Percentiles rank a stretch among this genome's conserved stretches.
Evolutionary conservation across 2,797 vertebrate species (phyloP).

Genomic region (Eremophila alpestris): DNA sequence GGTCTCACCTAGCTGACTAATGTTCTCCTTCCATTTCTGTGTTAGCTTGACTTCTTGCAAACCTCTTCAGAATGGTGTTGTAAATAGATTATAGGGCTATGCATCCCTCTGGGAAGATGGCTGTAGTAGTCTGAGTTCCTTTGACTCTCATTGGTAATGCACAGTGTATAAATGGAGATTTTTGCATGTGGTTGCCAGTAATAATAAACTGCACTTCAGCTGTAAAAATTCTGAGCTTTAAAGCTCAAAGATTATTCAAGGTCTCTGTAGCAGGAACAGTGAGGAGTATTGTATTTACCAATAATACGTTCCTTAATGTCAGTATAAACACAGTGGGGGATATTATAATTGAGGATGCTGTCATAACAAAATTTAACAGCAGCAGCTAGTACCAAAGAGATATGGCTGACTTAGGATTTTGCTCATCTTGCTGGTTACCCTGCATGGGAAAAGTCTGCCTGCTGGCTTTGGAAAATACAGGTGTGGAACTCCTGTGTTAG

Average conservation of each 20-base stretch:
- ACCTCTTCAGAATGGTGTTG: neutral
- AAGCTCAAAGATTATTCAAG: neutral
- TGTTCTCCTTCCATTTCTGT: neutral
- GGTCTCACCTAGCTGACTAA: neutral
- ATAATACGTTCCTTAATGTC: neutral
- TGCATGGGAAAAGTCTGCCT: neutral
- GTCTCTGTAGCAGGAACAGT: neutral
- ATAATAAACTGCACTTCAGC: neutral
- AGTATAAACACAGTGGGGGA: neutral
- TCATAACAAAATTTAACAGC: neutral
- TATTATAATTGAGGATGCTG: neutral
- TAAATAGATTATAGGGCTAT: neutral
- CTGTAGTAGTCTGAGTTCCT: neutral
- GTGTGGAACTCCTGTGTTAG: neutral
- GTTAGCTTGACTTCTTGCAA: neutral
- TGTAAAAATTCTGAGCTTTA: constrained; percentile 11
- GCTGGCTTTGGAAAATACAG: neutral
- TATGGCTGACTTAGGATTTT: neutral
- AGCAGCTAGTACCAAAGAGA: neutral
- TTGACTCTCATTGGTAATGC: neutral
- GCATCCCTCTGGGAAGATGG: neutral
- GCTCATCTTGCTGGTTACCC: neutral
- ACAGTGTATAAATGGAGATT: neutral
- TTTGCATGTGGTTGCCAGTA: neutral
- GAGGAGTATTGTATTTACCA: neutral